A percentile compares a stretch with the other conserved stretches of the same genome.
Evolutionary conservation across 2,797 vertebrate genomes (phyloP).

Genomic region (Nyctalus aviator): DNA sequence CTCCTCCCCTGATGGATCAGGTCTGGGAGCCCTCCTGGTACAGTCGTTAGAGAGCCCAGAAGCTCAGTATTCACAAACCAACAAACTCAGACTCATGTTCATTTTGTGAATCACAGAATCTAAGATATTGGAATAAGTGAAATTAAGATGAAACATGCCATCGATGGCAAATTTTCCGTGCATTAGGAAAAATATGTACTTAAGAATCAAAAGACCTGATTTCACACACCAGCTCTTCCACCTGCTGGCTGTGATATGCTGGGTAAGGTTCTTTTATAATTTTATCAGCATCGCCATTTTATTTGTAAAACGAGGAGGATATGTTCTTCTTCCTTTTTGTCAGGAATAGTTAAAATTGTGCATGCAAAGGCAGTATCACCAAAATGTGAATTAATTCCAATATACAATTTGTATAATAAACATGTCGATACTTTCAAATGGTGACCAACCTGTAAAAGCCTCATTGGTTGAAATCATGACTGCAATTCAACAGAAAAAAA

Average conservation of each 20-base stretch:
- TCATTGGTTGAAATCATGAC: background rate
- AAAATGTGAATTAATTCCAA: background rate
- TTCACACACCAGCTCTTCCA: background rate
- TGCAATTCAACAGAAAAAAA: background rate
- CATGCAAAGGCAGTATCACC: background rate
- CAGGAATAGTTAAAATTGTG: slow-evolving; percentile 41
- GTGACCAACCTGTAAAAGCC: background rate
- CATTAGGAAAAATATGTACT: background rate
- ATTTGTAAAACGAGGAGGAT: background rate
- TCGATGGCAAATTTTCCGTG: background rate
- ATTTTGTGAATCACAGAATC: background rate
- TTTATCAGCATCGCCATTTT: background rate
- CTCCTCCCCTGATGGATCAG: background rate
- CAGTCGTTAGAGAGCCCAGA: background rate
- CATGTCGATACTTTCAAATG: background rate
- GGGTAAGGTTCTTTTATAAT: slow-evolving; percentile 6
- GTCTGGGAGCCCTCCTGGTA: background rate
- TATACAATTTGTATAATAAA: background rate
- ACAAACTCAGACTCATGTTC: background rate
- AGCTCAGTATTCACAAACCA: background rate
- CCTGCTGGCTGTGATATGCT: background rate
- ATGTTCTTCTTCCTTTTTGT: slow-evolving; percentile 8
- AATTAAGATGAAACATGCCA: background rate
- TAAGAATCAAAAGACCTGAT: slow-evolving; percentile 1
- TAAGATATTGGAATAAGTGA: slow-evolving; percentile 20